Percentiles rank a stretch among this genome's conserved stretches.
phyloP scores from a whole-genome alignment of 2,797 vertebrate species.

The Sebastiscus tertius region DNA sequence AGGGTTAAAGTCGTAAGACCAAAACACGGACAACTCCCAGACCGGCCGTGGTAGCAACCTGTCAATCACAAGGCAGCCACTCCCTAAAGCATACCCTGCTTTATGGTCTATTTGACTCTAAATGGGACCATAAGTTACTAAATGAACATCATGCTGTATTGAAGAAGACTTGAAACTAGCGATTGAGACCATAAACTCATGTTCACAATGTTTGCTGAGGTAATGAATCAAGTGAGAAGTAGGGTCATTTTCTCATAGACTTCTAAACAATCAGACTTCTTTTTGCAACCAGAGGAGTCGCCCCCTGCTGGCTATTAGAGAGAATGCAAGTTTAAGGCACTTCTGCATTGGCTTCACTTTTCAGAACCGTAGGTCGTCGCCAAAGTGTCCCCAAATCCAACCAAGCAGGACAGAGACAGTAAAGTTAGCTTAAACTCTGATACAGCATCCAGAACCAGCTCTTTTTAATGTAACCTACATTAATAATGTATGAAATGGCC shows the following conservation, averaged over 20 bases:
- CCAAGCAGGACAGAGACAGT: neutral
- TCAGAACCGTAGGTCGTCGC: rapidly evolving
- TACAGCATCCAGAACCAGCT: rapidly evolving
- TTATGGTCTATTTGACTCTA: rapidly evolving
- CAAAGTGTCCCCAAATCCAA: rapidly evolving
- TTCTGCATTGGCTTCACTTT: rapidly evolving
- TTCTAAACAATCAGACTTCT: neutral
- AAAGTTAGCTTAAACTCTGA: neutral
- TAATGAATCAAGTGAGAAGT: neutral
- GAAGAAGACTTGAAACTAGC: no score
- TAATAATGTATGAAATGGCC: neutral
- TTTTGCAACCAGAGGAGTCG: neutral
- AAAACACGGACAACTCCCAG: no score
- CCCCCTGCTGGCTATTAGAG: neutral
- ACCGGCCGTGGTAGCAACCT: no score
- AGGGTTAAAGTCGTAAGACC: rapidly evolving
- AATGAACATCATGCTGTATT: no score
- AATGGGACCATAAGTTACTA: no score
- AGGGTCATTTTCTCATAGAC: rapidly evolving
- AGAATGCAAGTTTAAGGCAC: neutral
- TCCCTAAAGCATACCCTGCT: no score
- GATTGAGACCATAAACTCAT: no score
- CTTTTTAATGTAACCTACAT: neutral
- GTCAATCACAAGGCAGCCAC: no score
- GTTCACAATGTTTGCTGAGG: neutral